phyloP scores from a whole-genome alignment of 2,888 invertebrate species.

The Leucophenga montana region DNA sequence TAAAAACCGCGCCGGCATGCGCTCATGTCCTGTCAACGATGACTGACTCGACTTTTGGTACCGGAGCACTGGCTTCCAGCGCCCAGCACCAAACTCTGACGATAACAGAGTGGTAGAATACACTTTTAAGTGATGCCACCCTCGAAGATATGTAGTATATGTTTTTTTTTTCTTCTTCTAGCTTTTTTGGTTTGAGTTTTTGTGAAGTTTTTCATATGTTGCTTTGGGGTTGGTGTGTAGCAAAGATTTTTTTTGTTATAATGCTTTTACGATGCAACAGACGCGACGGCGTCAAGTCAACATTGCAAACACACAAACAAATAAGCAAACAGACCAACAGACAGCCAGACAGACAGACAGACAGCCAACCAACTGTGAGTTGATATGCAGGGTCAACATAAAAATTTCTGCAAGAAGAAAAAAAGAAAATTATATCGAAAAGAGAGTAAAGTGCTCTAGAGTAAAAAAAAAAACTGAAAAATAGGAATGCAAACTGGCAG shows the following conservation, averaged over 20 bases:
- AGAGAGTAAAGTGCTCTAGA: slow-evolving; percentile 24
- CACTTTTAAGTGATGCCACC: slow-evolving; percentile 11
- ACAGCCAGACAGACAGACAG: too few relatives aligned
- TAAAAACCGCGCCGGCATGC: slow-evolving; percentile 33
- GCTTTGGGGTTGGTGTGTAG: background rate
- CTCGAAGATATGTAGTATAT: background rate
- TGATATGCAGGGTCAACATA: background rate
- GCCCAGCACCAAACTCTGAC: background rate
- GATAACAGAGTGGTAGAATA: background rate
- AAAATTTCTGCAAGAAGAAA: background rate
- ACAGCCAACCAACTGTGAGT: too few relatives aligned
- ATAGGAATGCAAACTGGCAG: slow-evolving; percentile 41
- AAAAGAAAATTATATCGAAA: slow-evolving; percentile 4
- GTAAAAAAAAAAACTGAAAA: slow-evolving; percentile 21
- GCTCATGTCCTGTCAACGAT: slow-evolving; percentile 54
- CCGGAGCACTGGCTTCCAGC: background rate
- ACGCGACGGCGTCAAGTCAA: slow-evolving; percentile 65
- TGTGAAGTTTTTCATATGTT: background rate
- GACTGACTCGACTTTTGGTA: slow-evolving; percentile 61
- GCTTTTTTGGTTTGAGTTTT: background rate
- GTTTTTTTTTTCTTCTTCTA: too few relatives aligned
- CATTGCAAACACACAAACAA: slow-evolving; percentile 47
- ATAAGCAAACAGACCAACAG: background rate
- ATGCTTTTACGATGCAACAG: slow-evolving; percentile 59
- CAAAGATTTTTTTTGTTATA: too few relatives aligned